A percentile compares a stretch with the other conserved stretches of the same genome.
These are phyloP conservation scores for Pseudochaenichthys georgianus DNA, from an alignment of 2,797 vertebrate genomes.

Conservation along the genomic window DNA sequence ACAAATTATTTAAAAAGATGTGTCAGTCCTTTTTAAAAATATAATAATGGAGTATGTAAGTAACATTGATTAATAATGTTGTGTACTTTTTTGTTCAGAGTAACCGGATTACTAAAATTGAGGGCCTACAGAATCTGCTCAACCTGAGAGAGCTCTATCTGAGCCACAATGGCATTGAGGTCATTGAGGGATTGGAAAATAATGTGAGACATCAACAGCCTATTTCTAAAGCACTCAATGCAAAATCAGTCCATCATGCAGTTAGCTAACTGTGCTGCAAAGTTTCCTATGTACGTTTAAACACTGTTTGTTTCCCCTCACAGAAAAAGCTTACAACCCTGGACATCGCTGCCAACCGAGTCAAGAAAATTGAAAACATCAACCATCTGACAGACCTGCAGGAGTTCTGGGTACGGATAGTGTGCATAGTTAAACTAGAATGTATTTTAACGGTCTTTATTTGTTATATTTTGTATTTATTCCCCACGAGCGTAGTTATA, in stretches of 20 bases:
- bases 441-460: not conserved
- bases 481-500: not conserved
- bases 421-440: not conserved
- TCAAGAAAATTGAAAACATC: conserved; percentile 98
- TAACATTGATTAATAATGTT: not conserved
- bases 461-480: not conserved
- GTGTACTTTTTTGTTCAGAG: conserved; percentile 84
- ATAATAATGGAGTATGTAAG: not conserved
- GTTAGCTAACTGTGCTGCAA: conserved; percentile 7
- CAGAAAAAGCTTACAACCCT: conserved; percentile 98
- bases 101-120: conserved; percentile 98
- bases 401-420: conserved; percentile 94
- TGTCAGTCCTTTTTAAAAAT: not conserved
- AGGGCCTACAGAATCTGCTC: conserved; percentile 93
- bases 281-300: conserved; percentile 17
- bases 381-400: conserved; percentile 95
- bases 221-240: conserved; percentile 16
- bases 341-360: conserved; percentile 96
- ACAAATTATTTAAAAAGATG: not conserved
- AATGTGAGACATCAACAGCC: conserved; percentile 86
- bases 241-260: not conserved
- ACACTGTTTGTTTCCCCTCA: conserved; percentile 21
- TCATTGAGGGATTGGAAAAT: conserved; percentile 97
- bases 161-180: conserved; percentile 98
- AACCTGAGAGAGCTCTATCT: conserved; percentile 95